phyloP scores from a whole-genome alignment of 2,797 vertebrate species.

The Acomys russatus region DNA sequence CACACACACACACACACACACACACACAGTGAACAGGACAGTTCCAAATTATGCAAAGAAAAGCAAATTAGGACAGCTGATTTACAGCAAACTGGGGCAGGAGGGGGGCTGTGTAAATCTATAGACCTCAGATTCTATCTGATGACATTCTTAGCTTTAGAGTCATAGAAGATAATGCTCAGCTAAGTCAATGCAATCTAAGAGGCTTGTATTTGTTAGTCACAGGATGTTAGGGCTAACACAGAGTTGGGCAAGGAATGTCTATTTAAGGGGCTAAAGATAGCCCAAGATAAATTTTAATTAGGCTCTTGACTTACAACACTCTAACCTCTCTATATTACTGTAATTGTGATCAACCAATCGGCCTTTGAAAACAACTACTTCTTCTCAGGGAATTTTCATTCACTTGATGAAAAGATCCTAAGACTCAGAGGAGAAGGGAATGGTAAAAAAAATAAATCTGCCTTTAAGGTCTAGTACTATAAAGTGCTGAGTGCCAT shows the following conservation, averaged over 20 bases:
- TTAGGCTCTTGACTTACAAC: background rate
- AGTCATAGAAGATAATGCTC: background rate
- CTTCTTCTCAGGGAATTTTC: background rate
- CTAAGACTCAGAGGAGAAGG: background rate
- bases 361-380: background rate
- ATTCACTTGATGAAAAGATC: background rate
- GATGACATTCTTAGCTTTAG: background rate
- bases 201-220: background rate
- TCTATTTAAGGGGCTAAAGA: background rate
- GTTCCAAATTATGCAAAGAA: background rate
- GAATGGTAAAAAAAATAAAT: background rate
- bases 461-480: background rate
- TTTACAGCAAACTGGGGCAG: background rate
- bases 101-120: background rate
- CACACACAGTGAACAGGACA: background rate
- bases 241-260: background rate
- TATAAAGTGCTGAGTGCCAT: background rate
- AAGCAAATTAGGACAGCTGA: background rate
- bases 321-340: background rate
- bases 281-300: background rate
- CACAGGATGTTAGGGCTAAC: background rate
- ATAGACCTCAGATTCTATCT: background rate
- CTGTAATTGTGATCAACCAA: background rate
- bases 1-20: background rate
- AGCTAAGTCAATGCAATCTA: background rate